Conservation (phyloP, 1,140 invertebrate species). For the Drosophila parabipectinata region DNA sequence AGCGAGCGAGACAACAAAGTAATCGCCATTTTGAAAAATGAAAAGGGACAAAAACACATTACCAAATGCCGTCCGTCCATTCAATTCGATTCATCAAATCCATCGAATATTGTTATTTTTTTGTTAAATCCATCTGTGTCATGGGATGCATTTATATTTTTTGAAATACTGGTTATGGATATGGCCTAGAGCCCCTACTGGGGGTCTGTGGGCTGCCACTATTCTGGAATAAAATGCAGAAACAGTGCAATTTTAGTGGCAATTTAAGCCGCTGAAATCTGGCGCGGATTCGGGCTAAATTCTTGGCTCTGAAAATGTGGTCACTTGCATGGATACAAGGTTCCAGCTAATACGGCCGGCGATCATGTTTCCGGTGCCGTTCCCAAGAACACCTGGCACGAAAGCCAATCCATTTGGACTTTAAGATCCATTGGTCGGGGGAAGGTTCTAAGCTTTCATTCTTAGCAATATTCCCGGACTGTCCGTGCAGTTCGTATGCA, state of each 20-base stretch:
- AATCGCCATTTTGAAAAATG: constrained; percentile 1
- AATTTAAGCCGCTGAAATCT: neutral
- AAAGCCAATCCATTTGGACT: constrained; percentile 31
- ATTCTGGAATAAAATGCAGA: too few relatives aligned
- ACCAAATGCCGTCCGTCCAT: neutral
- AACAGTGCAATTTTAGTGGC: too few relatives aligned
- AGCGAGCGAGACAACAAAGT: constrained; percentile 39
- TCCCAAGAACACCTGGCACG: constrained; percentile 8
- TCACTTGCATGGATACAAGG: neutral
- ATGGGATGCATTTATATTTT: too few relatives aligned
- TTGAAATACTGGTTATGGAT: too few relatives aligned
- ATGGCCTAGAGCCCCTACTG: too few relatives aligned
- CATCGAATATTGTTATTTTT: neutral
- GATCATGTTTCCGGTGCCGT: neutral
- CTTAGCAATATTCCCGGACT: constrained; percentile 2
- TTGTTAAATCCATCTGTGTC: neutral
- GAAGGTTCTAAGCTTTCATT: constrained; percentile 13
- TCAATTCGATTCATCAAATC: neutral
- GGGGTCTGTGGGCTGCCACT: too few relatives aligned
- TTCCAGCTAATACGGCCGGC: constrained; percentile 1
- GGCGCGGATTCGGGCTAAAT: constrained; percentile 2
- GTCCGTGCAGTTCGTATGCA: constrained; percentile 17
- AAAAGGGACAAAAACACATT: constrained; percentile 1
- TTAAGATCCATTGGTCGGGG: too few relatives aligned
- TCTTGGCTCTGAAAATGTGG: constrained; percentile 3